Conservation (phyloP, 1,140 invertebrate genomes). For the Leptoteleia sp. region DNA sequence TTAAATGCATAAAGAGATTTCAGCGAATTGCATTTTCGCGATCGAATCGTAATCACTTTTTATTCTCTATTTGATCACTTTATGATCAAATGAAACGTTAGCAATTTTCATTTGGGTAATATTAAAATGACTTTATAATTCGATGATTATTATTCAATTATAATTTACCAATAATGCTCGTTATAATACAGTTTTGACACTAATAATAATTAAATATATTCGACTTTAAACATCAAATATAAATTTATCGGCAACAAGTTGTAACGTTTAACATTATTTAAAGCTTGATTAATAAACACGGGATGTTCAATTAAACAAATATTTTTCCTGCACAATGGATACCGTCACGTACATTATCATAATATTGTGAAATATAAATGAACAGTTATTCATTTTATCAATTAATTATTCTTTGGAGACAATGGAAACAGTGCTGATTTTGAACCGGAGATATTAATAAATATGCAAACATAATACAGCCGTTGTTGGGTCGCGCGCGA, state of each 20-base stretch:
- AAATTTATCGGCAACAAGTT: conserved; percentile 37
- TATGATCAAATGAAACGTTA: no score
- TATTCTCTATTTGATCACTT: no score
- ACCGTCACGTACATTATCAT: conserved; percentile 42
- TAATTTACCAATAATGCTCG: conserved; percentile 4
- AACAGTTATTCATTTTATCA: conserved; percentile 55
- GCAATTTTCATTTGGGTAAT: no score
- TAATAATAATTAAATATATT: conserved; percentile 26
- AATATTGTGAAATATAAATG: conserved; percentile 43
- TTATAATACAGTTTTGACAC: conserved; percentile 9
- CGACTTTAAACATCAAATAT: conserved; percentile 11
- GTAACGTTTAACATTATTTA: conserved; percentile 36
- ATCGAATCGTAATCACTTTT: no score
- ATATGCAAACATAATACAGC: conserved; percentile 21
- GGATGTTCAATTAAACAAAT: conserved; percentile 40
- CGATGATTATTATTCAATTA: not conserved
- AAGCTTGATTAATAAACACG: conserved; percentile 37
- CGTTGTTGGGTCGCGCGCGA: conserved; percentile 9
- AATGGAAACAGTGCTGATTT: conserved; percentile 52
- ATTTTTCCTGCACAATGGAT: conserved; percentile 28
- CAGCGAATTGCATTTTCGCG: no score
- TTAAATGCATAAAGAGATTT: no score
- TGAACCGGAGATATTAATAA: conserved; percentile 34
- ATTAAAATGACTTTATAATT: no score
- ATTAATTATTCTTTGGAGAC: conserved; percentile 58